Conservation (phyloP, 2,113 vertebrate species). For the Sturnira hondurensis region DNA sequence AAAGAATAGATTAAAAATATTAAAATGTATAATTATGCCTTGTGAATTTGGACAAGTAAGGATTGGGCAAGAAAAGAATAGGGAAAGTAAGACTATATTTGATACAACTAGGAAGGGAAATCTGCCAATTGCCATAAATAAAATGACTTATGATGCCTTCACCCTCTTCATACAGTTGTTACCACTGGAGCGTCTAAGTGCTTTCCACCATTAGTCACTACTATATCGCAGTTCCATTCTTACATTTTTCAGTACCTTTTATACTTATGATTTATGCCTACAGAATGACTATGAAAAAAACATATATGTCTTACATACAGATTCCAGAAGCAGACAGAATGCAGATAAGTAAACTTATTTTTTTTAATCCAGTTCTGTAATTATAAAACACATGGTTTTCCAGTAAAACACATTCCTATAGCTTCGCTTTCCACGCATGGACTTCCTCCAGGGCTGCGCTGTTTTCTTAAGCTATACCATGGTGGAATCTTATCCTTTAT, state of each 20-base stretch:
- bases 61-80: background rate
- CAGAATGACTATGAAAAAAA: conserved; percentile 7
- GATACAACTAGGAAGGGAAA: conserved; percentile 23
- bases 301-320: background rate
- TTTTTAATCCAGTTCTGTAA: background rate
- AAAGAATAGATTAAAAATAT: background rate
- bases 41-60: background rate
- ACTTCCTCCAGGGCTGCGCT: background rate
- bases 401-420: conserved; percentile 44
- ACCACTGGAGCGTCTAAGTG: conserved; percentile 40
- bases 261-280: conserved; percentile 40
- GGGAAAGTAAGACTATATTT: background rate
- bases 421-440: background rate
- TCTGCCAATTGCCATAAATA: conserved; percentile 46
- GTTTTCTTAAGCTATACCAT: conserved; percentile 73
- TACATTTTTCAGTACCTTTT: conserved; percentile 29
- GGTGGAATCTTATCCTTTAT: conserved; percentile 86
- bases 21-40: background rate
- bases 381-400: conserved; percentile 5
- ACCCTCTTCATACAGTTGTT: background rate
- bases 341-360: background rate
- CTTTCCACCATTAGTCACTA: conserved; percentile 51
- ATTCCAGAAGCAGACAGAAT: background rate
- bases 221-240: background rate
- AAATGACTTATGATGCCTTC: conserved; percentile 16